These are phyloP conservation scores for Mionectes macconnelli DNA, from an alignment of 2,113 vertebrate species.

Conservation along the genomic window DNA sequence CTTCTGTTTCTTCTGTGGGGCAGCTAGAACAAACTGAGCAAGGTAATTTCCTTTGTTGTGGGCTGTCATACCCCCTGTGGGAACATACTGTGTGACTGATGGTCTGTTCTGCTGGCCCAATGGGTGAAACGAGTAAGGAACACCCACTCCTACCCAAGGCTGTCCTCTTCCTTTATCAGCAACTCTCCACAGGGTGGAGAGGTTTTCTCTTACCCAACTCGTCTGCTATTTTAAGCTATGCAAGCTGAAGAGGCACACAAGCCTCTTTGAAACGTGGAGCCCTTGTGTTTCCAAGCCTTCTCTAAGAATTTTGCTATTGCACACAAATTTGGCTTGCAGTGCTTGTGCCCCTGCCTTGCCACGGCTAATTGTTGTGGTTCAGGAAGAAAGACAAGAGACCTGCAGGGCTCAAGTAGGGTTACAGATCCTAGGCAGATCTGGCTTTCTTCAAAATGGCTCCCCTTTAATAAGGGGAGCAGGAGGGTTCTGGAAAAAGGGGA, in stretches of 20 bases:
- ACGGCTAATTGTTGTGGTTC: too few species aligned
- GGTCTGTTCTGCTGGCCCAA: not conserved
- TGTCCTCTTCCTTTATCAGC: not conserved
- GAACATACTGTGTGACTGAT: not conserved
- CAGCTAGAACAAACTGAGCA: not conserved
- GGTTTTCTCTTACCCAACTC: not conserved
- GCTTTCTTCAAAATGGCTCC: too few species aligned
- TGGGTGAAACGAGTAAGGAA: accelerated
- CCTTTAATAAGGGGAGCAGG: too few species aligned
- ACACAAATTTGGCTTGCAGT: not conserved
- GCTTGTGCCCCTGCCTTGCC: not conserved
- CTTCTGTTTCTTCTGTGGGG: not conserved
- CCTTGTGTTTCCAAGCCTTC: accelerated
- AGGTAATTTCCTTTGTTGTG: not conserved
- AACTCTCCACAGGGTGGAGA: not conserved
- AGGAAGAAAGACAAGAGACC: too few species aligned
- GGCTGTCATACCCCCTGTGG: not conserved
- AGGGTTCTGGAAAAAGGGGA: too few species aligned
- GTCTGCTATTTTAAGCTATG: not conserved
- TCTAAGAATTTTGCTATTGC: not conserved
- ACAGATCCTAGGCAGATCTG: too few species aligned
- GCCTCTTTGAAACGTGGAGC: not conserved
- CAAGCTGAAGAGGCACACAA: accelerated
- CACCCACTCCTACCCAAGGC: not conserved
- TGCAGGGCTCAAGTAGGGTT: too few species aligned